These are phyloP conservation scores for Psilopogon haemacephalus DNA, from an alignment of 2,113 vertebrate species.

Conservation along the genomic window DNA sequence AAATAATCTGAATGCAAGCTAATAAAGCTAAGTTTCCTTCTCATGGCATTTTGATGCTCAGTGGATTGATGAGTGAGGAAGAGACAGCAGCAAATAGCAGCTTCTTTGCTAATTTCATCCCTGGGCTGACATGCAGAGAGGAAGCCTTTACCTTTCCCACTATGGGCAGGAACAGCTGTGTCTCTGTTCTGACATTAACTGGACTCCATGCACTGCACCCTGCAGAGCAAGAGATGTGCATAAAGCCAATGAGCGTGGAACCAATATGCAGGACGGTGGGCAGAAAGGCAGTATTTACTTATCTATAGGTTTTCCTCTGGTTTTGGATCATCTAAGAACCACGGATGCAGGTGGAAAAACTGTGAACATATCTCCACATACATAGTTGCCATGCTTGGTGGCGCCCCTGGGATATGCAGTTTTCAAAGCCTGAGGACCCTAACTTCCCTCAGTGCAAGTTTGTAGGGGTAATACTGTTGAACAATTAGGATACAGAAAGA, in stretches of 20 bases:
- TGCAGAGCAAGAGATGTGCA: neutral
- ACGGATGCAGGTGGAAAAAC: neutral
- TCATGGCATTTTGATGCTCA: neutral
- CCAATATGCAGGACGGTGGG: neutral
- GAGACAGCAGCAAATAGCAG: neutral
- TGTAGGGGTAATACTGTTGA: neutral
- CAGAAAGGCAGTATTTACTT: neutral
- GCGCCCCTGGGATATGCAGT: neutral
- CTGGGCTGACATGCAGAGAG: neutral
- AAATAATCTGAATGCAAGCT: neutral
- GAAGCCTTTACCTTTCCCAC: neutral
- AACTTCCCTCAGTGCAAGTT: neutral
- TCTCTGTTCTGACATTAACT: neutral
- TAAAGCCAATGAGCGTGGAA: neutral
- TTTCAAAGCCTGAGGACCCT: neutral
- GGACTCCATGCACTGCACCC: neutral
- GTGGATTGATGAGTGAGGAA: neutral
- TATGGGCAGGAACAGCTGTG: neutral
- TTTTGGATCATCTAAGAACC: neutral
- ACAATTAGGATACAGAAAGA: neutral
- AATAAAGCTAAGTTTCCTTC: neutral
- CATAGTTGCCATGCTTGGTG: neutral
- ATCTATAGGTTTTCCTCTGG: neutral
- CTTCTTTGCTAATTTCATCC: too few species aligned
- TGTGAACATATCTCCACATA: neutral